Evolutionary conservation across 2,113 vertebrate species (phyloP), one percentile per base, ranked within the genome.

Genomic region (Burhinus bistriatus): DNA sequence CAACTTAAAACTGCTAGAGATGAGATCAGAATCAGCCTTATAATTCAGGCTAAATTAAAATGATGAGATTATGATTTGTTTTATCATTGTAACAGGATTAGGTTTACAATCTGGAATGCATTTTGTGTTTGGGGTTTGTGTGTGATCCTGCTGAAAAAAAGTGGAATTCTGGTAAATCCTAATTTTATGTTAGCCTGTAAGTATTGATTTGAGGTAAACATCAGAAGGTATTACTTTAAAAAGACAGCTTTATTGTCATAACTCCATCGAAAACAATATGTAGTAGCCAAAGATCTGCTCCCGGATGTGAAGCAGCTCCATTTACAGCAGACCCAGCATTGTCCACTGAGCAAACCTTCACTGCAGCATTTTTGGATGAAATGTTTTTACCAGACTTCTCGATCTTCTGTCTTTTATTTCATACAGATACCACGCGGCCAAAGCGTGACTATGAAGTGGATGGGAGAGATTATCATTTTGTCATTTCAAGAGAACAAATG

Each of bases 401-500:
- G 15, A 71, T 86, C 71, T 66, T 80, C 52, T 66, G 11, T 72
- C 54, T 34, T 86, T 73, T 95, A 55, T 97, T 95, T 94, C 80
- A 32, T 38, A 54, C 96, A 99, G 99, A 99, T 91, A 99, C 99
- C 85, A 99, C 99, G 29, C 98, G 99, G 97, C 98, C 98, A 51
- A 99, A 98, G 97, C 98, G 99, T 94, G 99, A 99, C 97, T 99
- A 99, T 11, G 99, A 99, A 97, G 99, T 99, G 83, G 99, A 99
- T 44, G 99, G 99, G 44, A 98, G 99, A 93, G 99, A 99, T 98
- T 99, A 99, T 96, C 99, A 99, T 97, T 99, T 99, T 95, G 98
- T 99, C 96, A 98, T 97, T 97, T 99, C 99, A 91, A 98, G 99
- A 97, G 99, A 99, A 94, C 99, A 99, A 97, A 99, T 99, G 99